These are phyloP conservation scores for Puffinus mauretanicus DNA, from an alignment of 2,113 vertebrate genomes.

Conservation along the genomic window DNA sequence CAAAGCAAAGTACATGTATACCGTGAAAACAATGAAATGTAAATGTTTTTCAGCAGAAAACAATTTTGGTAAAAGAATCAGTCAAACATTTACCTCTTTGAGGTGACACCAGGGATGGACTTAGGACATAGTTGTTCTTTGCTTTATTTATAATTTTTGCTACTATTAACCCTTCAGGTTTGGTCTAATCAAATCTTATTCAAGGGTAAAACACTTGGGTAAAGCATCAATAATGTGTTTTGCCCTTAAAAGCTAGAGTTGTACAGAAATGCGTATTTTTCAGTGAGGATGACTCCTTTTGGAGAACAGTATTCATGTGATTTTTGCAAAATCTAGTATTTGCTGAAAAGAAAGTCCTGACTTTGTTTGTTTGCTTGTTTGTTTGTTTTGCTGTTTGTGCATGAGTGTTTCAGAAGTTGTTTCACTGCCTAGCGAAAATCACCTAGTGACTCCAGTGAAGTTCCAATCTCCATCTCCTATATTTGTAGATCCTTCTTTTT, in stretches of 20 bases:
- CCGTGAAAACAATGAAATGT: not conserved
- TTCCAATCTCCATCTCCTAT: not conserved
- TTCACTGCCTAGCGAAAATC: not conserved
- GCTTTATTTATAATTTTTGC: not conserved
- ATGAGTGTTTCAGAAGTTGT: not conserved
- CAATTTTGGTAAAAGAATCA: not conserved
- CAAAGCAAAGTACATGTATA: not conserved
- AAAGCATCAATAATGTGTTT: not conserved
- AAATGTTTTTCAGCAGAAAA: not conserved
- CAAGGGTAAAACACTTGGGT: not conserved
- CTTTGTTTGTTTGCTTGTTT: not conserved
- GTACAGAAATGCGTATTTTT: not conserved
- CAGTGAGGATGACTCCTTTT: not conserved
- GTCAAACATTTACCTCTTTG: not conserved
- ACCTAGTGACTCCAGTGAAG: not conserved
- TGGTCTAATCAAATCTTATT: not conserved
- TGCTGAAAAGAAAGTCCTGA: not conserved
- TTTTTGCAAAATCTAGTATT: not conserved
- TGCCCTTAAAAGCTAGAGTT: not conserved
- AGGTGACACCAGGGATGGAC: not conserved
- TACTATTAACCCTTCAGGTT: not conserved
- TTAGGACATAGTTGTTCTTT: not conserved
- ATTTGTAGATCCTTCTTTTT: not conserved
- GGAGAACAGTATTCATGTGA: not conserved
- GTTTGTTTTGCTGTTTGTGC: not conserved